Evolutionary conservation across 2,888 invertebrate species (phyloP), one percentile per base, ranked within the genome.

Genomic region (Limnephilus lunatus): DNA sequence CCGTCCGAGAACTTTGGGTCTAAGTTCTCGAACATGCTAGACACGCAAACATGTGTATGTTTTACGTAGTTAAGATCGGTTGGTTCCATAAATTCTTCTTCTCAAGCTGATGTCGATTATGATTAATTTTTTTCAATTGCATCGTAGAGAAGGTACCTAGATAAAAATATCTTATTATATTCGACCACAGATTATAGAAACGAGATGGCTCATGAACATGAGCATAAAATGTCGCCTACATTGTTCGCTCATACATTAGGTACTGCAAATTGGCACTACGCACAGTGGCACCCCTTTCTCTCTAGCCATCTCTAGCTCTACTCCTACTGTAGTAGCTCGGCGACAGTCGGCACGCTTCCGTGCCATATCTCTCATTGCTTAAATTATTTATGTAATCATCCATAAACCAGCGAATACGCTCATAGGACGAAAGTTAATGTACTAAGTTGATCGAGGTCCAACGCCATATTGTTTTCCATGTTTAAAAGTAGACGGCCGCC

Each of bases 401-500:
- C 68, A 68, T 9, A 68, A 0, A 68, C 68, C 9, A 25, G 9
- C 68, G 25, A 9, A 9, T 2, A 68, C 68, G 53, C 14, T 53
- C n/a, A 9, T 2, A 68, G 5, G 68, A 25, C 9, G 9, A n/a
- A 68, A 5, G 25, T 68, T 25, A 68, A 25, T 25, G 9, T 9
- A 68, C 68, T n/a, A 2, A 7, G 68, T 68, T n/a, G 68, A n/a
- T 68, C 2, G 25, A 68, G 68, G 9, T 32, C 31, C 19, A 30
- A 30, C 31, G 85, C 85, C 85, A 32, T 39, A 9, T n/a, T 85
- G 53, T n/a, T 32, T 11, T 81, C 39, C 25, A 89, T 87, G 94
- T 95, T 95, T 85, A 95, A 89, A 94, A 94, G 94, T 95, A 95
- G 53, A 94, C 94, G 94, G 95, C 94, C 87, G 95, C 94, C 11